phyloP scores from a whole-genome alignment of 2,113 vertebrate genomes.

The Rhinopomastus cyanomelas region DNA sequence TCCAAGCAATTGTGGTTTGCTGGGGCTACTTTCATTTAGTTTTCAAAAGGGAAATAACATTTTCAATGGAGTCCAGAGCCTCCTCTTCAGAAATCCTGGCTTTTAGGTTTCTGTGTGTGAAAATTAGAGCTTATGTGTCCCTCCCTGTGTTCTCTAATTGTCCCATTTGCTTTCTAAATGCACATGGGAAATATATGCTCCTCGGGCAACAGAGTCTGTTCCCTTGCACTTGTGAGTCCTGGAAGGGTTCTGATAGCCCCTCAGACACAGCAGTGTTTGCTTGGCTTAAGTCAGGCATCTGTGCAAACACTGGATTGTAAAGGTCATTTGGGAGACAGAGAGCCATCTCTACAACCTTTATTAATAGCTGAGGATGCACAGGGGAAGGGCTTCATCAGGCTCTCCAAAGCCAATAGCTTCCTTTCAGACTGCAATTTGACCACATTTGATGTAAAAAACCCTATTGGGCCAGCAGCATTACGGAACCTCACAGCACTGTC shows the following conservation, averaged over 20 bases:
- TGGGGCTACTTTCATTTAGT: background rate
- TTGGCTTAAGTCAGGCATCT: background rate
- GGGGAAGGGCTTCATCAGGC: background rate
- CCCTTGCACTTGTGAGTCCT: background rate
- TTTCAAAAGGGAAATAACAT: background rate
- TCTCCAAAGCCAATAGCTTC: background rate
- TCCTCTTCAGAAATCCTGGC: background rate
- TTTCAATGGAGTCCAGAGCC: background rate
- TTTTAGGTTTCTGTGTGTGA: background rate
- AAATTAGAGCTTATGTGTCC: background rate
- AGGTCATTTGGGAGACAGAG: background rate
- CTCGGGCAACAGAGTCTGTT: background rate
- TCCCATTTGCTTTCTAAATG: background rate
- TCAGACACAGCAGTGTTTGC: background rate
- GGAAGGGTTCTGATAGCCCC: background rate
- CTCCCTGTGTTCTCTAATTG: background rate
- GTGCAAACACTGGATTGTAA: background rate
- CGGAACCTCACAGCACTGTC: background rate
- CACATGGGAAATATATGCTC: background rate
- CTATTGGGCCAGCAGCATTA: background rate
- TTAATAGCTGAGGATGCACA: background rate
- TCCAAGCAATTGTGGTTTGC: conserved; percentile 2
- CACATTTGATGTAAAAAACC: background rate
- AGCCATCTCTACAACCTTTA: background rate
- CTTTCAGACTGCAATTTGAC: background rate